Percentiles rank a stretch among this genome's conserved stretches.
Evolutionary conservation across 1,140 invertebrate species (phyloP).

Genomic region (Drosophila mojavensis): DNA sequence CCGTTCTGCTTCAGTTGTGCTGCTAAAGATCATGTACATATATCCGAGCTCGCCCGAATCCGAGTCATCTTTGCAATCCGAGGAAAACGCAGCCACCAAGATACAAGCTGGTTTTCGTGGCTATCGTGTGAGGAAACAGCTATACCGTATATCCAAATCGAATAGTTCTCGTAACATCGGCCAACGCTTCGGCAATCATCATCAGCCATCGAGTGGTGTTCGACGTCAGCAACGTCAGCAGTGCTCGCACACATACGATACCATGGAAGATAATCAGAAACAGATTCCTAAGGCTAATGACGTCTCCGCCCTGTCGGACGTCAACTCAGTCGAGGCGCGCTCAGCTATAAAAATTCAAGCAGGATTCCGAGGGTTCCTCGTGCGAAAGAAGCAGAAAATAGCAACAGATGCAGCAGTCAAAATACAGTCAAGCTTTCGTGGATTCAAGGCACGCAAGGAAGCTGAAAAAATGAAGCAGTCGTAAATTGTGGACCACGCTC

Average conservation of each 20-base stretch:
- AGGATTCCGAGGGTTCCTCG: slow-evolving; percentile 89
- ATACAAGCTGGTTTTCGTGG: slow-evolving; percentile 91
- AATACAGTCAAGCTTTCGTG: slow-evolving; percentile 87
- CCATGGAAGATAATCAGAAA: slow-evolving; percentile 55
- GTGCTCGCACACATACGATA: slow-evolving; percentile 21
- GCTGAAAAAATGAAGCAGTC: slow-evolving; percentile 71
- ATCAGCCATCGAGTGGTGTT: slow-evolving; percentile 7
- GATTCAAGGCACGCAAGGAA: slow-evolving; percentile 86
- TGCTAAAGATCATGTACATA: slow-evolving; percentile 77
- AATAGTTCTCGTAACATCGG: slow-evolving; percentile 18
- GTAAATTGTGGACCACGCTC: slow-evolving; percentile 8
- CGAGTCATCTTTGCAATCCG: slow-evolving; percentile 71
- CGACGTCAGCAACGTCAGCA: slow-evolving; percentile 58
- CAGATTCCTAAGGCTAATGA: slow-evolving; percentile 8
- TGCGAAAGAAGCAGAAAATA: slow-evolving; percentile 86
- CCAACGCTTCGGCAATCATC: slow-evolving; percentile 32
- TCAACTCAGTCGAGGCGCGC: slow-evolving; percentile 85
- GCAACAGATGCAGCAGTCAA: slow-evolving; percentile 86
- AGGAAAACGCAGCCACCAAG: slow-evolving; percentile 88
- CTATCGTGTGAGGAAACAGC: slow-evolving; percentile 88
- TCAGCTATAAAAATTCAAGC: slow-evolving; percentile 91
- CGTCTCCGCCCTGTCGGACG: slow-evolving; percentile 17
- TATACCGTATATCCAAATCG: slow-evolving; percentile 83
- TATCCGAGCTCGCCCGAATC: slow-evolving; percentile 80
- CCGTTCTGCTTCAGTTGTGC: slow-evolving; percentile 37